These are phyloP conservation scores for Xiphophorus maculatus DNA, from an alignment of 2,113 vertebrate genomes.

Conservation along the genomic window DNA sequence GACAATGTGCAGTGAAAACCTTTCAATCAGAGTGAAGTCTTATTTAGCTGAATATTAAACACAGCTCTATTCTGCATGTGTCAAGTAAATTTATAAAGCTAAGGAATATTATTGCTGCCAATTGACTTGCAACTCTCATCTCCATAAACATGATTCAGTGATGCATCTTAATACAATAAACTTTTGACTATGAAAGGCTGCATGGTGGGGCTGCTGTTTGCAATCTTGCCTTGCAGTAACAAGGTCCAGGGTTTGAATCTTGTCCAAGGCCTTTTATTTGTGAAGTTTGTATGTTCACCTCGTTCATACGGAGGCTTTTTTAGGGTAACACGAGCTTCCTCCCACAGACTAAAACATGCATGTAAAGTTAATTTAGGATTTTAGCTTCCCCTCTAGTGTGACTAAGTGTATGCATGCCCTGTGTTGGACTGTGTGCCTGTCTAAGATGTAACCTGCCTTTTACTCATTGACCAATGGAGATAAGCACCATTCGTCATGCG, in stretches of 20 bases:
- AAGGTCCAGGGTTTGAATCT: neutral
- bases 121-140: conserved; percentile 70
- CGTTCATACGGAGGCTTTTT: neutral
- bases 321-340: no score
- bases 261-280: neutral
- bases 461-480: neutral
- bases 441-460: no score
- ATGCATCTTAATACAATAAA: conserved; percentile 53
- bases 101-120: conserved; percentile 72
- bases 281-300: neutral
- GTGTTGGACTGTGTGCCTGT: neutral
- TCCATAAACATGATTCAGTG: conserved; percentile 73
- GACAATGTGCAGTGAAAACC: conserved; percentile 83
- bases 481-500: neutral
- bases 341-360: no score
- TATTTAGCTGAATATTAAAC: conserved; percentile 80
- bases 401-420: neutral
- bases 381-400: neutral
- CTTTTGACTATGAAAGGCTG: conserved; percentile 1
- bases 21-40: conserved; percentile 78
- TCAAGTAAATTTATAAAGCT: conserved; percentile 78
- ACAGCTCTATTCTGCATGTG: conserved; percentile 69
- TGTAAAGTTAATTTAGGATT: neutral
- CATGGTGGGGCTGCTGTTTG: neutral
- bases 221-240: neutral